Evolutionary conservation across 2,888 invertebrate genomes (phyloP).

Genomic region (Conops quadrifasciatus): DNA sequence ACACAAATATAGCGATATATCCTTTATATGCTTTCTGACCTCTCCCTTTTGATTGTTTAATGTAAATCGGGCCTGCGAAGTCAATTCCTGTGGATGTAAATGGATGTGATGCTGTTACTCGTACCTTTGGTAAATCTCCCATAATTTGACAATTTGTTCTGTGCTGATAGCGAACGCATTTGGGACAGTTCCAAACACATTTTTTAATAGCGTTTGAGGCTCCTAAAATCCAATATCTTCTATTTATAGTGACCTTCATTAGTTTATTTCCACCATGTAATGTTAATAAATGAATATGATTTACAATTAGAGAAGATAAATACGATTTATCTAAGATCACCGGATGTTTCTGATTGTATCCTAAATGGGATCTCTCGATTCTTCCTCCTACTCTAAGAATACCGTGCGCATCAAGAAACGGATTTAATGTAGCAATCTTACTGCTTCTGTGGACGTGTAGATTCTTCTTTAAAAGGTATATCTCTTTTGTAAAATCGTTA

Average conservation of each 20-base stretch:
- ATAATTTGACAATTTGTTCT: constrained; percentile 20
- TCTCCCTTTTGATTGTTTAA: constrained; percentile 1
- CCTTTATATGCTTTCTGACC: constrained; percentile 20
- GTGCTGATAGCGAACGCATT: constrained; percentile 15
- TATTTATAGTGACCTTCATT: too few species aligned
- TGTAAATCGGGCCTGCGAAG: background rate
- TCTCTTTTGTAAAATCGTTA: background rate
- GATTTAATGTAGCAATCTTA: background rate
- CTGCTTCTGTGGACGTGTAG: constrained; percentile 4
- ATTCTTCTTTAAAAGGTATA: constrained; percentile 6
- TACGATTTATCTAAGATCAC: constrained; percentile 21
- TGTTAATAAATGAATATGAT: constrained; percentile 8
- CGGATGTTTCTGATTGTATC: constrained; percentile 24
- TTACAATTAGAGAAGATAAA: constrained; percentile 10
- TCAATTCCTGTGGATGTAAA: constrained; percentile 3
- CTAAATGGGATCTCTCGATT: too few species aligned
- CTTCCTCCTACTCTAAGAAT: constrained; percentile 29
- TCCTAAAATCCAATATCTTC: background rate
- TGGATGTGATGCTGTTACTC: background rate
- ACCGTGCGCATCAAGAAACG: constrained; percentile 14
- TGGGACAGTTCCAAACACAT: too few species aligned
- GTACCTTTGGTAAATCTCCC: constrained; percentile 5
- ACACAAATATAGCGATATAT: constrained; percentile 14
- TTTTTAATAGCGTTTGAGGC: too few species aligned
- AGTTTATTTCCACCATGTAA: constrained; percentile 25